A percentile compares a stretch with the other conserved stretches of the same genome.
Conservation (phyloP, 2,113 vertebrate species). For the Neomonachus schauinslandi region DNA sequence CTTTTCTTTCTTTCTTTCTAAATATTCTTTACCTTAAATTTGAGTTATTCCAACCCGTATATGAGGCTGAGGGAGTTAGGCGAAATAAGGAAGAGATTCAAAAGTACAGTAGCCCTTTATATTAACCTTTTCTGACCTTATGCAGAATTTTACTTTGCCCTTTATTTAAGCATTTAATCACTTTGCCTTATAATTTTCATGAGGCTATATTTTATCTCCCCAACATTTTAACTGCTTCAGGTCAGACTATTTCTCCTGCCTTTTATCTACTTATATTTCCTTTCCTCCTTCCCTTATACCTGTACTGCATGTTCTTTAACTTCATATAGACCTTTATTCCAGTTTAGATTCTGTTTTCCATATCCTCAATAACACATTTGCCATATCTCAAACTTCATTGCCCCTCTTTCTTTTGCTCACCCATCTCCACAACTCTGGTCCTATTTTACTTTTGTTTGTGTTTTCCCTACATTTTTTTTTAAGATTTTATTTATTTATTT, state of each 20-base stretch:
- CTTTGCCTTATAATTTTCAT: not conserved
- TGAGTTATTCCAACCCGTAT: not conserved
- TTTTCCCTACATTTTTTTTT: not conserved
- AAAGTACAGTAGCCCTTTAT: not conserved
- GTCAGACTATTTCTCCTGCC: not conserved
- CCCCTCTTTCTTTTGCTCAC: not conserved
- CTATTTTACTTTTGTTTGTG: not conserved
- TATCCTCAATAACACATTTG: not conserved
- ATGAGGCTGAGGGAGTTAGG: not conserved
- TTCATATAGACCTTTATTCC: not conserved
- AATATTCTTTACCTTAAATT: not conserved
- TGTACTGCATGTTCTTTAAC: not conserved
- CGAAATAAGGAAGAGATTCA: not conserved
- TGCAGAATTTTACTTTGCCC: not conserved
- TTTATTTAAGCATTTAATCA: constrained; percentile 17
- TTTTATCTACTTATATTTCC: not conserved
- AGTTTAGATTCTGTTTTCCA: not conserved
- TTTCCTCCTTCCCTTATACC: not conserved
- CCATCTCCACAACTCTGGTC: not conserved
- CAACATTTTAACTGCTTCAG: not conserved
- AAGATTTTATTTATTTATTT: not conserved
- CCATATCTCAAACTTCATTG: not conserved
- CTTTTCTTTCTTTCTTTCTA: not conserved
- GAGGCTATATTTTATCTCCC: not conserved
- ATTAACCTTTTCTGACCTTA: not conserved